phyloP scores from a whole-genome alignment of 1,140 invertebrate genomes.

The Popillia japonica region DNA sequence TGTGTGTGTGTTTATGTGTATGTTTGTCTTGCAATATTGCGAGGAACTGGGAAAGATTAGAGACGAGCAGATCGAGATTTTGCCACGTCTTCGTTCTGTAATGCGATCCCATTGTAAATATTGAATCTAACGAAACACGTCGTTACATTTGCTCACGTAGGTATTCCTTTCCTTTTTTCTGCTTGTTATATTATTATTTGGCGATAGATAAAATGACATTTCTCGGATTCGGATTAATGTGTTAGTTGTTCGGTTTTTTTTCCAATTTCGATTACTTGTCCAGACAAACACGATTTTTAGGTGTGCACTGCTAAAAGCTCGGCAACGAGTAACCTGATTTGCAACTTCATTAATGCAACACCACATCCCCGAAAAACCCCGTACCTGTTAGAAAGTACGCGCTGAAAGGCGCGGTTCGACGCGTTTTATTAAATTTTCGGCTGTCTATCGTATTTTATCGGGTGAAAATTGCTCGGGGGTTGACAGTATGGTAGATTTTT shows the following conservation, averaged over 20 bases:
- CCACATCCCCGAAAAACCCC: neutral
- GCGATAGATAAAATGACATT: no score
- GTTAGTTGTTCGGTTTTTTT: no score
- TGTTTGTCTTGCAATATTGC: constrained; percentile 52
- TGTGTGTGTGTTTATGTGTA: no score
- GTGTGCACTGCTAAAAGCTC: no score
- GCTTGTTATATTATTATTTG: no score
- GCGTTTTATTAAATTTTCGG: constrained; percentile 2
- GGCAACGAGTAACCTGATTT: neutral
- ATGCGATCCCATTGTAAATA: constrained; percentile 47
- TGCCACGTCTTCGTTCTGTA: constrained; percentile 42
- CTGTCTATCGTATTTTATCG: neutral
- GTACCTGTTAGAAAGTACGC: neutral
- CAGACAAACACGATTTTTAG: no score
- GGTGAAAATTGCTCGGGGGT: neutral
- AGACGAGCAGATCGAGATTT: constrained; percentile 33
- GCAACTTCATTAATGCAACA: neutral
- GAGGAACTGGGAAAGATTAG: constrained; percentile 46
- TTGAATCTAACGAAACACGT: constrained; percentile 37
- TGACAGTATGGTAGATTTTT: neutral
- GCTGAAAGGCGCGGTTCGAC: neutral
- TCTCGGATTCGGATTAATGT: no score
- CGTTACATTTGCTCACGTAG: constrained; percentile 4
- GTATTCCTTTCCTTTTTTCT: neutral
- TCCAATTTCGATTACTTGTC: no score